A percentile compares a stretch with the other conserved stretches of the same genome.
Evolutionary conservation across 2,113 vertebrate genomes (phyloP).

Genomic region (Ivindomyrus marchei): DNA sequence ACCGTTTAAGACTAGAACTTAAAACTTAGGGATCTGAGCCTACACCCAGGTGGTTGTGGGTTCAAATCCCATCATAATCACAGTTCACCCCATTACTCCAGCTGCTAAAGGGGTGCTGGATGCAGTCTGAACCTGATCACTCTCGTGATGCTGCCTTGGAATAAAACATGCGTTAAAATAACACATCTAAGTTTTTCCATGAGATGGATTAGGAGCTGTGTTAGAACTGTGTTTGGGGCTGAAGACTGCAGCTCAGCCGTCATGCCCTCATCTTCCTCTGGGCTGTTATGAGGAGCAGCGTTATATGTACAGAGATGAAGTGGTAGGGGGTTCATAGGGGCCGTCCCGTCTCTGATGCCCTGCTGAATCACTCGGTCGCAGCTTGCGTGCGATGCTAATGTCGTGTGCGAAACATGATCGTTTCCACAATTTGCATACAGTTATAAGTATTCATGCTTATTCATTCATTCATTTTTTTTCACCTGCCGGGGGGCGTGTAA

Average conservation of each 20-base stretch:
- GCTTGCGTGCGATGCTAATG: not conserved
- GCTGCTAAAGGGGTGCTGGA: not conserved
- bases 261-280: not conserved
- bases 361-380: not conserved
- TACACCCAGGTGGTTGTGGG: not conserved
- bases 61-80: not conserved
- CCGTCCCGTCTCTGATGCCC: not conserved
- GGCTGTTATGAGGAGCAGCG: not conserved
- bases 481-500: not conserved
- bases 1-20: not conserved
- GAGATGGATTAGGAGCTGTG: not conserved
- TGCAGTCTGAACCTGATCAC: not conserved
- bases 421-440: not conserved
- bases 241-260: not conserved
- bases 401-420: not conserved
- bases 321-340: not conserved
- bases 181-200: not conserved
- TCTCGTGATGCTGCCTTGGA: not conserved
- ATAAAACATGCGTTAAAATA: not conserved
- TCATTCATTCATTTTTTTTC: not conserved
- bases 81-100: not conserved
- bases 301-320: not conserved
- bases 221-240: not conserved
- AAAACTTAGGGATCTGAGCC: not conserved
- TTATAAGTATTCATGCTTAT: constrained; percentile 5